These are phyloP conservation scores for Myotis lucifugus DNA, from an alignment of 2,113 vertebrate species.

Conservation along the genomic window DNA sequence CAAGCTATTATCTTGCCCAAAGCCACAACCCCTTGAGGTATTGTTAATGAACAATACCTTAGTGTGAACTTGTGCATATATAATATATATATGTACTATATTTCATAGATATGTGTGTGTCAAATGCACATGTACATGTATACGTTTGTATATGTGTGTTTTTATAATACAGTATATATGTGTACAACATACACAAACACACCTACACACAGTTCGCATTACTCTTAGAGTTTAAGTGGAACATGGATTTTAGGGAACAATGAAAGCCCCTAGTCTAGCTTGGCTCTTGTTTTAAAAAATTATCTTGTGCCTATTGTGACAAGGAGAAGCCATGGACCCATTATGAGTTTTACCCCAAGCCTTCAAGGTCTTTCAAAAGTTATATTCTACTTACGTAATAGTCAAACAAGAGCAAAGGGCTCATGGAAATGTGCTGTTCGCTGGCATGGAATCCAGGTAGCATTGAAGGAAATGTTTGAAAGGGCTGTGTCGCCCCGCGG, in stretches of 20 bases:
- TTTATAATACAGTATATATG: background rate
- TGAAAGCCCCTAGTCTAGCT: background rate
- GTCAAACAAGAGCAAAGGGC: background rate
- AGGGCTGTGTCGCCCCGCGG: background rate
- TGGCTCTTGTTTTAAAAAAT: background rate
- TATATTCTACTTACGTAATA: background rate
- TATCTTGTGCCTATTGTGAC: background rate
- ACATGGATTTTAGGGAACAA: background rate
- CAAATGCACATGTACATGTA: too few relatives aligned
- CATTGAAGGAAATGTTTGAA: background rate
- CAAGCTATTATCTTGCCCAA: background rate
- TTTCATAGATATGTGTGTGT: background rate
- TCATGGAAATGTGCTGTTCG: background rate
- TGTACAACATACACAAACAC: background rate
- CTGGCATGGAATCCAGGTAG: background rate
- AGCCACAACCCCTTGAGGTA: too few relatives aligned
- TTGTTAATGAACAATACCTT: too few relatives aligned
- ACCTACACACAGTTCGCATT: background rate
- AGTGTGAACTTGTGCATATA: background rate
- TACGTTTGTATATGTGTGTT: background rate
- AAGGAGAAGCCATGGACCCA: background rate
- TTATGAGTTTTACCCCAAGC: background rate
- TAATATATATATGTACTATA: background rate
- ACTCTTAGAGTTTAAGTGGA: background rate
- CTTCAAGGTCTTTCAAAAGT: background rate